phyloP scores from a whole-genome alignment of 2,113 vertebrate species.

The Picathartes gymnocephalus region DNA sequence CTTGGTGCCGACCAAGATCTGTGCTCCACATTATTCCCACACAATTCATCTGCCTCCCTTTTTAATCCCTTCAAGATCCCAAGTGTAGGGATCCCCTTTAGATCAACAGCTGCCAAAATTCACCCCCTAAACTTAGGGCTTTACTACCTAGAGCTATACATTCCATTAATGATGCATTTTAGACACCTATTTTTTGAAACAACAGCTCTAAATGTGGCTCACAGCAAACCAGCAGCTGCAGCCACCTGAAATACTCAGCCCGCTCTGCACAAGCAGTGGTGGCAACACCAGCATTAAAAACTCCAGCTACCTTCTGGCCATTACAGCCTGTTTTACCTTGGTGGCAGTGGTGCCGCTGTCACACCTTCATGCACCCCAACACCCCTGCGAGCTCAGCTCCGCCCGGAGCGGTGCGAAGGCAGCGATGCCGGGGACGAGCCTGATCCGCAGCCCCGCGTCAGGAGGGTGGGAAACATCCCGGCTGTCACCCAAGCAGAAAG shows the following conservation, averaged over 20 bases:
- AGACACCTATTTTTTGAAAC: background rate
- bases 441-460: background rate
- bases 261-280: fast-evolving
- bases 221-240: background rate
- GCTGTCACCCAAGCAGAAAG: background rate
- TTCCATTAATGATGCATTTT: background rate
- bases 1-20: background rate
- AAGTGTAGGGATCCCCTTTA: background rate
- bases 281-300: background rate
- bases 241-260: background rate
- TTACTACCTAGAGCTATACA: background rate
- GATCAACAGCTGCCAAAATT: background rate
- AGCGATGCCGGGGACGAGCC: background rate
- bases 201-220: background rate
- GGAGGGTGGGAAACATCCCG: background rate
- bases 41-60: background rate
- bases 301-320: background rate
- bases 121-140: background rate
- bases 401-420: background rate
- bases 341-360: background rate
- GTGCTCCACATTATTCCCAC: background rate
- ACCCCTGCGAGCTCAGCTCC: background rate
- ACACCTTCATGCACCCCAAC: background rate
- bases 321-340: background rate
- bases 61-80: background rate